Base-by-base conservation (phyloP, 1,140 invertebrate genomes). In the Sarcophaga peregrina region DNA sequence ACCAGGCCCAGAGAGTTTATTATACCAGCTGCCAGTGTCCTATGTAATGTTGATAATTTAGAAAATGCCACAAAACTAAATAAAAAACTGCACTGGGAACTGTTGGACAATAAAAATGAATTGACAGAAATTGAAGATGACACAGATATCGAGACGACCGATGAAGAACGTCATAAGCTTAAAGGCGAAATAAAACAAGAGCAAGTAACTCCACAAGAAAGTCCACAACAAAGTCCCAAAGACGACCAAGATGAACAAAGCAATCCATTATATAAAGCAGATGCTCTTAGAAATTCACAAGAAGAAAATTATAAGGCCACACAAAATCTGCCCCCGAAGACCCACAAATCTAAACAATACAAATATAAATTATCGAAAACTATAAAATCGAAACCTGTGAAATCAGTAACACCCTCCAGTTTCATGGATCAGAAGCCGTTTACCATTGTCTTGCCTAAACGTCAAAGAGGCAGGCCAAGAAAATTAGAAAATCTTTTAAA, bases 81-180 rank as follows among this genome's bases (percentile, higher is more conserved):
- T 10, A 72, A 81, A 45, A 81, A 81, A 81, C 48, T 81, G 3
- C 54, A 81, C 15, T 81, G 80, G 52, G 80, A 81, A 17, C 20
- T 78, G 17, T 52, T 78, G 75, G 46, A 62, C 2, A 58, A 68
- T 48, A 81, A 62, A 37, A 81, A 81, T 47, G 80, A 81, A 46
- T 48, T 58, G 47, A 72, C 54, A 2, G 80, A 81, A 81, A 72
- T 81, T 48, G 80, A 68, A 81, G 80, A 81, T 62, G 80, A 81
- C 17, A 37, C 45, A 4, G 80, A 81, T 72, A 17, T 58, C 5
- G 80, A 81, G 62, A 81, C 3, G 20, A 58, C 80, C 5, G 80
- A 81, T 81, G 80, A 81, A 37, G 80, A 81, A 45, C 4, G 15
- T 20, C 7, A 11, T n/a, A 76, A 48, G 48, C 15, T 46, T n/a